These are phyloP conservation scores for Lutra lutra DNA, from an alignment of 2,797 vertebrate species.

Conservation along the genomic window DNA sequence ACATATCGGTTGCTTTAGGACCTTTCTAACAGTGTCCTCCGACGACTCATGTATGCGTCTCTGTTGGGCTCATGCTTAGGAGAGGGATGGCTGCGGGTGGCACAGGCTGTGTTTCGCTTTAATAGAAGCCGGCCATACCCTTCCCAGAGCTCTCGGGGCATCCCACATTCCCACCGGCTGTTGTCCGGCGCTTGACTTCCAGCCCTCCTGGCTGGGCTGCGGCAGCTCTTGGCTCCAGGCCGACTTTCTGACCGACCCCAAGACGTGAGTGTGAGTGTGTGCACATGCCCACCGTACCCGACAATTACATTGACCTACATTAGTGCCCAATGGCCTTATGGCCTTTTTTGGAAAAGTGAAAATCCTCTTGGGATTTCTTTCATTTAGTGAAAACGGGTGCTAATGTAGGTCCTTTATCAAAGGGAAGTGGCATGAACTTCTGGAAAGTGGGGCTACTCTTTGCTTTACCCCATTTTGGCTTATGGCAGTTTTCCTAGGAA, in stretches of 20 bases:
- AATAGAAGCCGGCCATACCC: neutral
- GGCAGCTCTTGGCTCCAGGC: neutral
- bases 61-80: neutral
- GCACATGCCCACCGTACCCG: rapidly evolving
- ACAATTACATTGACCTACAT: neutral
- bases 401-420: neutral
- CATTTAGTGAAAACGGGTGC: neutral
- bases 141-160: neutral
- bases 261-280: neutral
- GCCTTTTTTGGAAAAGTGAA: neutral
- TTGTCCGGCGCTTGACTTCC: neutral
- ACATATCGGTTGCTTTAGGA: neutral
- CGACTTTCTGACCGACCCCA: neutral
- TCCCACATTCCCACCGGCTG: neutral
- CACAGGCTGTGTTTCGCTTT: neutral
- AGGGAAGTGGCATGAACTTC: neutral
- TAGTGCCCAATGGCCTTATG: neutral
- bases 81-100: neutral
- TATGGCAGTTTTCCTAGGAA: neutral
- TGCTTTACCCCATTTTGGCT: neutral
- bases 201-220: neutral
- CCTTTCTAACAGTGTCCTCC: neutral
- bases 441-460: neutral
- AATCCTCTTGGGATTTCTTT: neutral
- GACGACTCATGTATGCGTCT: neutral